These are phyloP conservation scores for Pemphigus obesinymphae DNA, from an alignment of 1,140 invertebrate genomes.

Conservation along the genomic window DNA sequence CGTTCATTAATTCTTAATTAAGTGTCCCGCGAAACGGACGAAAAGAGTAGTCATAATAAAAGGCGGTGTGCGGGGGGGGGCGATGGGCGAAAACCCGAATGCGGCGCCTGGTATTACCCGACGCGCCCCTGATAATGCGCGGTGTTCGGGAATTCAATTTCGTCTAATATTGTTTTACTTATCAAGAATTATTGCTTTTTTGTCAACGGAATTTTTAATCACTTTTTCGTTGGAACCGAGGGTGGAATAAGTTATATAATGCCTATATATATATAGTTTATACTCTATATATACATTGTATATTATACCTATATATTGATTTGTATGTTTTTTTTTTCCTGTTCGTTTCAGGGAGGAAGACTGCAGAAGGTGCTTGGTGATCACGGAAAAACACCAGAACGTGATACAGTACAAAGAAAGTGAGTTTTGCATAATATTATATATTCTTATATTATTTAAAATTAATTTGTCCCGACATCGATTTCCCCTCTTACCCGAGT, in stretches of 20 bases:
- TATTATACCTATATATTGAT: conserved; percentile 4
- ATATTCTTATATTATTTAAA: not conserved
- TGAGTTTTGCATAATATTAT: conserved; percentile 60
- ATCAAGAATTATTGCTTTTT: conserved; percentile 26
- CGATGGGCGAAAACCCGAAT: too few species aligned
- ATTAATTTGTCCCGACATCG: conserved; percentile 14
- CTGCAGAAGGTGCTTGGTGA: conserved; percentile 84
- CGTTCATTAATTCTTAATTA: conserved; percentile 32
- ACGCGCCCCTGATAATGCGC: not conserved
- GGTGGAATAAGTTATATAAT: not conserved
- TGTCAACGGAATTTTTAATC: conserved; percentile 32
- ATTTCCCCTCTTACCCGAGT: not conserved
- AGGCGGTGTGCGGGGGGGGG: not conserved
- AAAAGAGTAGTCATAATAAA: not conserved
- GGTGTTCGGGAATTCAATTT: conserved; percentile 21
- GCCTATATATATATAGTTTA: not conserved
- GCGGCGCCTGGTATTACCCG: too few species aligned
- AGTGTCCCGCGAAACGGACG: not conserved
- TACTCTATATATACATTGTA: not conserved
- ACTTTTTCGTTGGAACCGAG: not conserved
- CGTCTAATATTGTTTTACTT: conserved; percentile 27
- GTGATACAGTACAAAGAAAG: conserved; percentile 95
- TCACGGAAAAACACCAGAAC: conserved; percentile 86
- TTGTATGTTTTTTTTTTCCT: conserved; percentile 36
- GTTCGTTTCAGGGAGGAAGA: conserved; percentile 53